Evolutionary conservation across 2,888 invertebrate species (phyloP).

Genomic region (Leptothorax acervorum): DNA sequence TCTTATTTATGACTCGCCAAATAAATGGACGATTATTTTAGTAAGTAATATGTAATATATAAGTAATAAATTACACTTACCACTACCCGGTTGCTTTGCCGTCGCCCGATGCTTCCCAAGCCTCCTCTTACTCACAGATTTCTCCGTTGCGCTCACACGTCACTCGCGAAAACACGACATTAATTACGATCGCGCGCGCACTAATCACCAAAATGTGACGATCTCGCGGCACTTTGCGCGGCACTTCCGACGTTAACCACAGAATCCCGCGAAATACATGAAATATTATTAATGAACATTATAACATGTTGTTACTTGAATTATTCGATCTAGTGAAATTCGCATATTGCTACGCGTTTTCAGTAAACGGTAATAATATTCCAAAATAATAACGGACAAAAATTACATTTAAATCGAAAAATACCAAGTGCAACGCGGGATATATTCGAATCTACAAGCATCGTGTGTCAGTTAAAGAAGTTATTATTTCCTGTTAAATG

Average conservation of each 20-base stretch:
- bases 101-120: background rate
- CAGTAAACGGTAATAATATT: background rate
- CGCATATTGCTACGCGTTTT: background rate
- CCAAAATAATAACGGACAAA: background rate
- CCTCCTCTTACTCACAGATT: background rate
- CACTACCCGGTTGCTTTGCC: background rate
- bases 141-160: background rate
- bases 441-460: background rate
- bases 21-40: background rate
- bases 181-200: constrained; percentile 1
- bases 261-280: background rate
- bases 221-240: background rate
- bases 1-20: background rate
- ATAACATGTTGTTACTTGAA: background rate
- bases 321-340: background rate
- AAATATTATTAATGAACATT: constrained; percentile 11
- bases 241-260: background rate
- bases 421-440: background rate
- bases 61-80: background rate
- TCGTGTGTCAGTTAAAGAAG: background rate
- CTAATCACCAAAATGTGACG: background rate
- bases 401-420: background rate
- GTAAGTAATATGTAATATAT: background rate
- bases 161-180: constrained; percentile 1
- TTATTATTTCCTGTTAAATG: background rate